Base-by-base conservation (phyloP, 2,113 vertebrate genomes). In the Nycticorax nycticorax region DNA sequence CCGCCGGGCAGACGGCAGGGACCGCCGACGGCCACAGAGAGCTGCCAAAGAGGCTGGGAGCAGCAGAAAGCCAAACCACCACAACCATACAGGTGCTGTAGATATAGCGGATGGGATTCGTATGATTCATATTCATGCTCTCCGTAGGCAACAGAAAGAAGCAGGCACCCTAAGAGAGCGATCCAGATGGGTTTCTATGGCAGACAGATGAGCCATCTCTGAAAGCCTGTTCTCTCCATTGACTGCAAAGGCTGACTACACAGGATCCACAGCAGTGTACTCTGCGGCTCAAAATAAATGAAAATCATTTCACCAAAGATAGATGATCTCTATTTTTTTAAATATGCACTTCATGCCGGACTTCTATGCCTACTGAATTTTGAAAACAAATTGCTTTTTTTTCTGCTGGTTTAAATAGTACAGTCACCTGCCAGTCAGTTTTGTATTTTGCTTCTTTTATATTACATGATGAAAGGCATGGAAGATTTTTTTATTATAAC, bases 101-200 rank as follows among this genome's bases (percentile, higher is more conserved):
- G 43, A 30, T 35, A n/a, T 0, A 87, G 57, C 0, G 16, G 39
- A 67, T 64, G 81, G 30, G 9, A 82, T 75, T 75, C 52, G 5
- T 56, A 84, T 67, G 94, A 96, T 73, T 89, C 91, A 94, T 72
- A 56, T 75, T 52, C 66, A 18, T 94, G 74, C 39, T 87, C 67
- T 92, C 77, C 0, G 0, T 64, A 64, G 91, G 96, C 93, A 96
- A 96, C 35, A 78, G 93, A 92, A 85, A 89, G 83, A 86, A 92
- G 69, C 60, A 89, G 57, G 94, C 66, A 56, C 45, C 81, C 77
- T 87, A 32, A 47, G 56, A 84, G 59, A 96, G 86, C 1, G 12
- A 64, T 78, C 43, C 96, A 96, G 91, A 95, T 96, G 95, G 94
- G 93, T 94, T 93, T 97, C 95, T 91, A 68, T 60, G 69, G 95